A percentile compares a stretch with the other conserved stretches of the same genome.
phyloP scores from a whole-genome alignment of 2,888 invertebrate species.

The Ichneumoninae sp. region DNA sequence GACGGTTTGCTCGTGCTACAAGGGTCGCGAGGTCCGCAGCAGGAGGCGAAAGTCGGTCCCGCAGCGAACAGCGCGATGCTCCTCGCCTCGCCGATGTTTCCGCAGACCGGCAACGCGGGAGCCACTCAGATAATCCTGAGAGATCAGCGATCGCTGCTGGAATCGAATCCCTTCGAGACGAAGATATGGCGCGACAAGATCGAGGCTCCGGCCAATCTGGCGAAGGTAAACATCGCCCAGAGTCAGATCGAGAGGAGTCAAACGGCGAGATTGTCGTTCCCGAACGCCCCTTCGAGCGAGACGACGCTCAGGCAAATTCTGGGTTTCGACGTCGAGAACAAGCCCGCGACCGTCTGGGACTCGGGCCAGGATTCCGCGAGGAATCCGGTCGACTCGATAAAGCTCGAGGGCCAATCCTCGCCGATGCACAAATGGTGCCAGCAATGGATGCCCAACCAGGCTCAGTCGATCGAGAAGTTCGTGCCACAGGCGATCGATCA shows the following conservation, averaged over 20 bases:
- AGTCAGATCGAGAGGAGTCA: slow-evolving; percentile 11
- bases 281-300: slow-evolving; percentile 32
- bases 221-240: background rate
- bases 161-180: slow-evolving; percentile 10
- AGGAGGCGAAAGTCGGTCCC: slow-evolving; percentile 67
- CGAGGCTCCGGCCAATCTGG: background rate
- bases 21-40: slow-evolving; percentile 64
- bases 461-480: slow-evolving; percentile 30
- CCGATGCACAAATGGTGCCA: slow-evolving; percentile 45
- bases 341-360: slow-evolving; percentile 33
- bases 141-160: slow-evolving; percentile 8
- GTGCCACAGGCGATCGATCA: slow-evolving; percentile 2
- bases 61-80: slow-evolving; percentile 36
- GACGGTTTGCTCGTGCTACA: slow-evolving; percentile 72
- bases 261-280: slow-evolving; percentile 20
- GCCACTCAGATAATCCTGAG: slow-evolving; percentile 29
- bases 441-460: slow-evolving; percentile 20
- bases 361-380: slow-evolving; percentile 3
- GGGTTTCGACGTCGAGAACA: slow-evolving; percentile 32
- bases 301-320: slow-evolving; percentile 34
- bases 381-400: background rate
- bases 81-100: slow-evolving; percentile 18
- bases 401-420: background rate
- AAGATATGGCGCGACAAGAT: slow-evolving; percentile 51
- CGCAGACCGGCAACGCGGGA: slow-evolving; percentile 18